These are phyloP conservation scores for Hymenochirus boettgeri DNA, from an alignment of 2,113 vertebrate genomes.

Conservation along the genomic window DNA sequence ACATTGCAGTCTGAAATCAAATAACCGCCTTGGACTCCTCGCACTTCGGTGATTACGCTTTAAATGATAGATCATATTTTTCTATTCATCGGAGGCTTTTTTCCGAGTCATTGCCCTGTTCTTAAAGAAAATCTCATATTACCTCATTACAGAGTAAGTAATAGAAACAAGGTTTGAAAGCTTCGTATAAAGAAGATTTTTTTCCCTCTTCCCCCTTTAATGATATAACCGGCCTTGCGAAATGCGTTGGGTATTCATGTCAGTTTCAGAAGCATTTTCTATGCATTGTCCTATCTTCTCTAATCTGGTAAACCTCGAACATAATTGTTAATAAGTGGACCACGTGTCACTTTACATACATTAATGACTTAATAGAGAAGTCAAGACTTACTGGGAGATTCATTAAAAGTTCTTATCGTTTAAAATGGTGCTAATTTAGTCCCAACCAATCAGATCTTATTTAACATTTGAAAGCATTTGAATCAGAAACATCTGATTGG, in stretches of 20 bases:
- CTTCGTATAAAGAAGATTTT: conserved; percentile 6
- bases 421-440: too few species aligned
- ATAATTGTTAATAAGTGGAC: too few species aligned
- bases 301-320: too few species aligned
- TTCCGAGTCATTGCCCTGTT: conserved; percentile 6
- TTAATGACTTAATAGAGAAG: too few species aligned
- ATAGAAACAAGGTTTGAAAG: not conserved
- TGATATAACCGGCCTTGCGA: not conserved
- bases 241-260: not conserved
- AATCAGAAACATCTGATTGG: too few species aligned
- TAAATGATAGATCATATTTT: conserved; percentile 28
- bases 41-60: conserved; percentile 12
- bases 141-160: conserved; percentile 14
- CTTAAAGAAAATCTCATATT: conserved; percentile 24
- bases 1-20: conserved; percentile 30
- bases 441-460: too few species aligned
- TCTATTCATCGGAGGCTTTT: not conserved
- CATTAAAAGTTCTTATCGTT: too few species aligned
- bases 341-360: too few species aligned
- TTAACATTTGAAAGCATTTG: too few species aligned
- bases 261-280: not conserved
- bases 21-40: conserved; percentile 11
- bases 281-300: too few species aligned
- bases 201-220: not conserved
- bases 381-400: too few species aligned